A percentile compares a stretch with the other conserved stretches of the same genome.
Evolutionary conservation across 2,113 vertebrate genomes (phyloP).

Genomic region (Melanerpes formicivorus): DNA sequence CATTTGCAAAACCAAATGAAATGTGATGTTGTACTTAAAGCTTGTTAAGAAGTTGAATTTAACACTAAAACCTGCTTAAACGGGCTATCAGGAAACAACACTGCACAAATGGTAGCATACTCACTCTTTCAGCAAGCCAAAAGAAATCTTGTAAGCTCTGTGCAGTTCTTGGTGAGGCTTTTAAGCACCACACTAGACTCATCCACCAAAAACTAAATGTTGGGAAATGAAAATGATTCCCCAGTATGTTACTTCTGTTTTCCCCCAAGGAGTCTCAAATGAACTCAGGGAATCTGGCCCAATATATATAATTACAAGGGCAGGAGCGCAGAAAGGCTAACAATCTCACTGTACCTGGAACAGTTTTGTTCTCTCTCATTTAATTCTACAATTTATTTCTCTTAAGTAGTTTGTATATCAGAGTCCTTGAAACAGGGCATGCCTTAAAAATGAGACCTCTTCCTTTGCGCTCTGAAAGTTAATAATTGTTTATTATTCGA

Average conservation of each 20-base stretch:
- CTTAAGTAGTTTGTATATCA: neutral
- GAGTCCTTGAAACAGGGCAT: neutral
- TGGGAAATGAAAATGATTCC: neutral
- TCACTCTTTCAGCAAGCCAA: neutral
- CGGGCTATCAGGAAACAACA: neutral
- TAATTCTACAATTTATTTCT: conserved; percentile 19
- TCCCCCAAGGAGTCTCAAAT: neutral
- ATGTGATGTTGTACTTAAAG: conserved; percentile 2
- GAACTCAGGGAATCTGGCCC: neutral
- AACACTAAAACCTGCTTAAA: conserved; percentile 46
- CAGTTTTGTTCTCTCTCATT: neutral
- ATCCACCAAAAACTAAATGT: neutral
- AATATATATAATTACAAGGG: neutral
- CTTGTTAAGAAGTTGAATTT: conserved; percentile 37
- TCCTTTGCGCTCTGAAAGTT: neutral
- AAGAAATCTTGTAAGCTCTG: neutral
- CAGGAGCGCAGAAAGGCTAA: neutral
- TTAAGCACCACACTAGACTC: neutral
- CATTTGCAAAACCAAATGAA: conserved; percentile 14
- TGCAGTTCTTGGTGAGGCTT: neutral
- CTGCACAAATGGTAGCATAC: neutral
- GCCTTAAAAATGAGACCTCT: neutral
- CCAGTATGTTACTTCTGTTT: neutral
- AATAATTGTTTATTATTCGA: neutral
- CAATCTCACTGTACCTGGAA: neutral